Base-by-base conservation (phyloP, 2,888 invertebrate genomes). In the Drosophila silvestris region DNA sequence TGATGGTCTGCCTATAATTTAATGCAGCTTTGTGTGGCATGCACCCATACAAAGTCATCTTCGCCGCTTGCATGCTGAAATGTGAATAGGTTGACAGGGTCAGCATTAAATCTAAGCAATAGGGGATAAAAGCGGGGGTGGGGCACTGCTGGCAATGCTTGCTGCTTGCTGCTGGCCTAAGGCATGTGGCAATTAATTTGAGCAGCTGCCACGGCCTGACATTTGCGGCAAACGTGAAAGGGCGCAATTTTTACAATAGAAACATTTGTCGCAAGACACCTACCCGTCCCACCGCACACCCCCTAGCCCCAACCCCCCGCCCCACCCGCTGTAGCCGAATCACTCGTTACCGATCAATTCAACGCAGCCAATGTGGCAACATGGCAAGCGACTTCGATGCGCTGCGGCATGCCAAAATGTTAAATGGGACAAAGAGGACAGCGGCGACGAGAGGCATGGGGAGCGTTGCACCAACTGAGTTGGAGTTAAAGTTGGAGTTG, bases 21-120 rank as follows among this genome's bases (percentile, higher is more conserved):
- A 83, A 86, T 79, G 82, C 79, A 66, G 81, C 78, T 76, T 81
- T 77, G 64, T 76, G 68, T 59, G 80, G 78, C 80, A 76, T 80
- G 80, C 78, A 80, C 60, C 81, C 77, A 72, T 81, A 78, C 78
- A 81, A 69, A 81, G 81, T 74, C 87, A 73, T 86, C 82, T 79
- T 70, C 67, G 54, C 33, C 9, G 70, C 67, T 51, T 32, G 51
- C 19, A 37, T 58, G 71, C 61, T 68, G 67, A 88, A 88, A 83
- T 88, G 83, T 88, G 88, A 83, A 83, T 76, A 85, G 88, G 88
- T 83, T 83, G 79, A 67, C 77, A 77, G 85, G 83, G 83, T 85
- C 88, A 82, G 68, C 81, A 61, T 70, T 75, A 69, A 57, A 59
- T 75, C 32, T 22, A 41, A 3, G 50, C 50, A 14, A n/a, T 47